Evolutionary conservation across 2,113 vertebrate genomes (phyloP).

Genomic region (Percopsis transmontana): DNA sequence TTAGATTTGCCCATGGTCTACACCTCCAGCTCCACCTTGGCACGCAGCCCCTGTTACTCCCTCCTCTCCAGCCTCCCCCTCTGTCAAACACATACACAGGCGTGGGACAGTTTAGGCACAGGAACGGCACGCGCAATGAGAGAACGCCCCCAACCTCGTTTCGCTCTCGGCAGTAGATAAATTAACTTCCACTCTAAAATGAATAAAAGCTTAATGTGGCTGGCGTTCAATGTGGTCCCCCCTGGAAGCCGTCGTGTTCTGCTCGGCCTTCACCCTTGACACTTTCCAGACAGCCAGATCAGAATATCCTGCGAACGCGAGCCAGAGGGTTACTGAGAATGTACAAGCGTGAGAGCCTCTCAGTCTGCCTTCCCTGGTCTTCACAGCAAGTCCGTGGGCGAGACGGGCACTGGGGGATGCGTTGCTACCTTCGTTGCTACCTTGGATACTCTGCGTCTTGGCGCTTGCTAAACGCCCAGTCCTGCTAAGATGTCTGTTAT

Average conservation of each 20-base stretch:
- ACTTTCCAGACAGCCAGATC: conserved; percentile 35
- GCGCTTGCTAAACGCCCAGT: conserved; percentile 56
- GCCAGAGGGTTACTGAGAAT: conserved; percentile 43
- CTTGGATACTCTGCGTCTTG: conserved; percentile 76
- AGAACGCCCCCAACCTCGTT: conserved; percentile 26
- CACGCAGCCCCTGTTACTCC: conserved; percentile 54
- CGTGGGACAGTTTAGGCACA: conserved; percentile 35
- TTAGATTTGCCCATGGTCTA: conserved; percentile 91
- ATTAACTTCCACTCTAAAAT: conserved; percentile 30
- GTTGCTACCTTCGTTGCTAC: conserved; percentile 75
- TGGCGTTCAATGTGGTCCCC: conserved; percentile 19
- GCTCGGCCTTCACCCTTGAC: conserved; percentile 41
- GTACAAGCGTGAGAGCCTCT: conserved; percentile 41
- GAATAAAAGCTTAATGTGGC: conserved; percentile 9
- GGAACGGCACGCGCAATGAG: neutral
- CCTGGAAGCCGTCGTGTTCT: conserved; percentile 38
- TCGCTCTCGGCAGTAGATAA: neutral
- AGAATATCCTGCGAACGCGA: conserved; percentile 36
- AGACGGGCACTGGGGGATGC: conserved; percentile 56
- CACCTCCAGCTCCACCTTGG: conserved; percentile 60
- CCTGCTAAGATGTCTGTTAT: conserved; percentile 69
- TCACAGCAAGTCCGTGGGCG: conserved; percentile 58
- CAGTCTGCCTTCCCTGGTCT: conserved; percentile 44
- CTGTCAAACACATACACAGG: conserved; percentile 64
- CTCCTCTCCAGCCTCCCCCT: conserved; percentile 53